phyloP scores from a whole-genome alignment of 2,113 vertebrate genomes.

The Apeltes quadracus region DNA sequence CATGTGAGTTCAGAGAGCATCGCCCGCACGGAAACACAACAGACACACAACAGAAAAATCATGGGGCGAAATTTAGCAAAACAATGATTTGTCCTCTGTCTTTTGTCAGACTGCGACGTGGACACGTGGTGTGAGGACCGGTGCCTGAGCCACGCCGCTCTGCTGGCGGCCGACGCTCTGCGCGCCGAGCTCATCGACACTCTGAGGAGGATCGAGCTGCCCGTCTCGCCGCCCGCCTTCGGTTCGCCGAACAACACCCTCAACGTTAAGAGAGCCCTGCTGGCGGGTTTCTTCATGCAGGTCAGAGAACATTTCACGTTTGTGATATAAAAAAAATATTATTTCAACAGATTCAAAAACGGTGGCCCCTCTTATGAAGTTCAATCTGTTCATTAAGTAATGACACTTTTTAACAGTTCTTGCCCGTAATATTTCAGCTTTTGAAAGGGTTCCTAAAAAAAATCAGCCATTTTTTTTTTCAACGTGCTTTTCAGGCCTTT shows the following conservation, averaged over 20 bases:
- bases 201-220: constrained; percentile 86
- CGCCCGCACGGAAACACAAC: background rate
- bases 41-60: background rate
- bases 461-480: background rate
- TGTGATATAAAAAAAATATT: no score
- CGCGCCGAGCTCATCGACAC: constrained; percentile 82
- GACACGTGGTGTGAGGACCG: constrained; percentile 87
- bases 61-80: background rate
- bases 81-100: background rate
- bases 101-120: constrained; percentile 70
- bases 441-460: background rate
- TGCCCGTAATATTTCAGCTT: background rate
- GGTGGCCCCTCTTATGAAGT: background rate
- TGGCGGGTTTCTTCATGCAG: constrained; percentile 94
- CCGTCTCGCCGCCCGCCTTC: constrained; percentile 84
- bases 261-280: constrained; percentile 86
- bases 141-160: constrained; percentile 81
- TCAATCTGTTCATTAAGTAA: no score
- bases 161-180: constrained; percentile 83
- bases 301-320: constrained; percentile 70
- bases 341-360: no score
- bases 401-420: background rate
- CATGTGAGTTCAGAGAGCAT: constrained; percentile 59
- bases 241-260: constrained; percentile 82
- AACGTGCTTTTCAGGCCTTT: background rate